Evolutionary conservation across 2,113 vertebrate genomes (phyloP), one percentile per base, ranked within the genome.

Genomic region (Datnioides undecimradiatus): DNA sequence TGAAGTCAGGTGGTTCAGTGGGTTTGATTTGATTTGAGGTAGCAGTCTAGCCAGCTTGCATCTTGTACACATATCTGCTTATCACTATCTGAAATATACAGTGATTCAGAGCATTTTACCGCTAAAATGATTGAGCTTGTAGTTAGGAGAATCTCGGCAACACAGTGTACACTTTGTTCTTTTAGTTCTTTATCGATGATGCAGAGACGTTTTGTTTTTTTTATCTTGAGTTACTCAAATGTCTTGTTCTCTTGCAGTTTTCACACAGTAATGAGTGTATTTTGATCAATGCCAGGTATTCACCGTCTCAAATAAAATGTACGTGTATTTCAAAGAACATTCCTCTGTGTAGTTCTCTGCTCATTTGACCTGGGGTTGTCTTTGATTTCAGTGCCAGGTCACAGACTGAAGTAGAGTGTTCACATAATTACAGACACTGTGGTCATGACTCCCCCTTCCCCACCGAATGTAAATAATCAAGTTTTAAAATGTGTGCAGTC

Each of bases 221-320:
- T 69, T 8, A 54, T 60, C 5, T 80, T 69, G 17, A 71, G 25
- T 85, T 73, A 68, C 49, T 33, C 34, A 40, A 67, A 71, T 73
- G 82, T 88, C 60, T 76, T 86, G 80, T 72, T 83, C 78, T 90
- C 34, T 76, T 67, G 73, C 73, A 73, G 41, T 90, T 89, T 86
- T 78, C 79, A 87, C 83, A 82, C 76, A 81, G 66, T 88, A 75
- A 68, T 74, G 49, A 33, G 23, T 93, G 89, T 90, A 84, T 86
- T 92, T 85, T 78, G 79, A 90, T 81, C 71, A 77, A 88, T 91
- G 73, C 88, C 87, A 89, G 83, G 72, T 90, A 89, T 88, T 87
- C 84, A 92, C 88, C 82, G 82, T 93, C 91, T 92, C 85, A 79
- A 94, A 94, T 93, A 94, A 95, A 95, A 76, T 63, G n/a, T 89